Conservation (phyloP, 2,888 invertebrate species). For the Dorcus parallelipipedus region DNA sequence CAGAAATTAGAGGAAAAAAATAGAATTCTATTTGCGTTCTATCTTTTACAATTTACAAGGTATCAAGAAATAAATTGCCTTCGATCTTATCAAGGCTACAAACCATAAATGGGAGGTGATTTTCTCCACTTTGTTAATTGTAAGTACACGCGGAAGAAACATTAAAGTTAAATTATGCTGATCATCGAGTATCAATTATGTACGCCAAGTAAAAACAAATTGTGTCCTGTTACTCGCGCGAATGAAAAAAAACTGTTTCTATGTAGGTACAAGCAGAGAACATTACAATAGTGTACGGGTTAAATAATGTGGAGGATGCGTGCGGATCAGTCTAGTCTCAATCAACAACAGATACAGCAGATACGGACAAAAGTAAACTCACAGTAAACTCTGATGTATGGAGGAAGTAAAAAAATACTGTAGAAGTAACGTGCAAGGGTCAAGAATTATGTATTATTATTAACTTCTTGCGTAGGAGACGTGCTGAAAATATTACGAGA, state of each 20-base stretch:
- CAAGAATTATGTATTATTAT: neutral
- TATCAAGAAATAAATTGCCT: no score
- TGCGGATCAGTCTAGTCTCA: slow-evolving; percentile 12
- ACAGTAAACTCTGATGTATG: slow-evolving; percentile 3
- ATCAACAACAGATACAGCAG: slow-evolving; percentile 12
- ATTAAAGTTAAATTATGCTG: no score
- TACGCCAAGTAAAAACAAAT: neutral
- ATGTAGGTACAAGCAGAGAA: slow-evolving; percentile 22
- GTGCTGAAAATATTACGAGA: slow-evolving; percentile 11
- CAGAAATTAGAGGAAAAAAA: no score
- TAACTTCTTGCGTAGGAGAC: neutral
- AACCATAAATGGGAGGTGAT: no score
- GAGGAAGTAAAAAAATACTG: slow-evolving; percentile 4
- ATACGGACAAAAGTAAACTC: slow-evolving; percentile 11
- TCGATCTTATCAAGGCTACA: no score
- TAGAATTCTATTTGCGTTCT: no score
- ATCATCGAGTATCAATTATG: neutral
- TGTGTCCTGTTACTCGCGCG: slow-evolving; percentile 11
- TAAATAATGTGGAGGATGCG: slow-evolving; percentile 1
- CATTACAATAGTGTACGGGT: slow-evolving; percentile 9
- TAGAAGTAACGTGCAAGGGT: slow-evolving; percentile 8
- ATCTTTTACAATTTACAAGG: no score
- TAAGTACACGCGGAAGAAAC: no score
- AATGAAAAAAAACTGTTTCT: slow-evolving; percentile 15
- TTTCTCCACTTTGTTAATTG: no score